Evolutionary conservation across 2,888 invertebrate species (phyloP).

Genomic region (Blera fallax): DNA sequence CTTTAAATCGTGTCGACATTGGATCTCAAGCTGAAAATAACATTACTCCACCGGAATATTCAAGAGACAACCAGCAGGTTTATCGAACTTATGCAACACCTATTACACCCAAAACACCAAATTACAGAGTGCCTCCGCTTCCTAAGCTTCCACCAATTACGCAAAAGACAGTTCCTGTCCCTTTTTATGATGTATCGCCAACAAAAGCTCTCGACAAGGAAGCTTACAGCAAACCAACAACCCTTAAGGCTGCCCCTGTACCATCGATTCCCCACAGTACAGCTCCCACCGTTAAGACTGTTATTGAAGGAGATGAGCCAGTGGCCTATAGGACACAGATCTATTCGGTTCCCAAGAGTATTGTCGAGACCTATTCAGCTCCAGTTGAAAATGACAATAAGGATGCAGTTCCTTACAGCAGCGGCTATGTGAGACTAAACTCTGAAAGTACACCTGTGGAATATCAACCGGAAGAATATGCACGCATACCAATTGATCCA

Average conservation of each 20-base stretch:
- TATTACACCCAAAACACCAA: neutral
- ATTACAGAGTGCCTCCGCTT: neutral
- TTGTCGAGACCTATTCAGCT: neutral
- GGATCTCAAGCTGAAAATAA: neutral
- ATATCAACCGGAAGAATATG: constrained; percentile 18
- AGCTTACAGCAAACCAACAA: constrained; percentile 2
- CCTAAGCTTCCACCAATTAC: neutral
- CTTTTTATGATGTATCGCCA: neutral
- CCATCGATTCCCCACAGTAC: neutral
- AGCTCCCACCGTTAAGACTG: neutral
- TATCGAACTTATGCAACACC: neutral
- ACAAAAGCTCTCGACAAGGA: neutral
- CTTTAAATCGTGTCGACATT: neutral
- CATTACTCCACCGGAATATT: neutral
- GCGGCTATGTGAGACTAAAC: neutral
- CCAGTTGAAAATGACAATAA: neutral
- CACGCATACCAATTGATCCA: neutral
- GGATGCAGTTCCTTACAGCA: neutral
- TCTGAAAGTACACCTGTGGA: neutral
- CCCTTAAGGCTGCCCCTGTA: neutral
- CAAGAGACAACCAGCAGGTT: neutral
- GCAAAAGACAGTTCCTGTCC: neutral
- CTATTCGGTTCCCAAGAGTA: neutral
- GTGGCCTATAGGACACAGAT: neutral
- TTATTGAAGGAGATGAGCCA: neutral